These are phyloP conservation scores for Brachypalpus laphriformis DNA, from an alignment of 2,888 invertebrate species.

Conservation along the genomic window DNA sequence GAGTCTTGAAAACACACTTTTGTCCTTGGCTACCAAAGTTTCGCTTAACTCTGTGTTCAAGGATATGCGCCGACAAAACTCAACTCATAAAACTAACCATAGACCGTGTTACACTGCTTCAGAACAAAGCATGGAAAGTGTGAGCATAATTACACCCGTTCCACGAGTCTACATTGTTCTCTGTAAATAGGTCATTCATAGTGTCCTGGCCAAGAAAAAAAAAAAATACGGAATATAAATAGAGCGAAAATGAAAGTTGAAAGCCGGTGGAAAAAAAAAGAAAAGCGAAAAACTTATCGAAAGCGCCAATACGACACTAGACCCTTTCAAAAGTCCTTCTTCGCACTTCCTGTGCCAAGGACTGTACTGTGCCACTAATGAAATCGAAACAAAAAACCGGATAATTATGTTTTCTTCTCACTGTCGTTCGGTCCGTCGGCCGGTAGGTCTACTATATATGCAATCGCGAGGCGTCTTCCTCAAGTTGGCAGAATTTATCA, in stretches of 20 bases:
- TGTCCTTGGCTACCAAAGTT: not conserved
- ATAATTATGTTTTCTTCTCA: conserved; percentile 29
- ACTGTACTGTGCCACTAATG: not conserved
- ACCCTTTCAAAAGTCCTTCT: not conserved
- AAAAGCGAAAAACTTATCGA: not conserved
- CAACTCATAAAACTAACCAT: not conserved
- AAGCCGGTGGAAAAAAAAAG: not conserved
- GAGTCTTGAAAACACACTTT: conserved; percentile 7
- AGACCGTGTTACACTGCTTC: not conserved
- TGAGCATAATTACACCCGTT: not conserved
- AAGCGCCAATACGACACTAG: not conserved
- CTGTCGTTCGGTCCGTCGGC: not conserved
- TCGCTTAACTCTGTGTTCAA: conserved; percentile 6
- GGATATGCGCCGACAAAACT: conserved; percentile 8
- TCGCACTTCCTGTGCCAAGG: conserved; percentile 5
- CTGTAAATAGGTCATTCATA: conserved; percentile 13
- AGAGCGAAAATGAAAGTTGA: conserved; percentile 14
- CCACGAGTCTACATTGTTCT: not conserved
- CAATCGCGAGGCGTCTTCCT: not conserved
- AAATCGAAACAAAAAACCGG: conserved; percentile 17
- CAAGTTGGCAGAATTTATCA: conserved; percentile 9
- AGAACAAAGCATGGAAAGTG: not conserved
- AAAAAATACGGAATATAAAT: conserved; percentile 20
- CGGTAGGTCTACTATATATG: not conserved
- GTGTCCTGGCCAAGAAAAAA: not conserved